Percentiles rank a stretch among this genome's conserved stretches.
Conservation (phyloP, 2,888 invertebrate genomes). For the Pristionchus fissidentatus region DNA sequence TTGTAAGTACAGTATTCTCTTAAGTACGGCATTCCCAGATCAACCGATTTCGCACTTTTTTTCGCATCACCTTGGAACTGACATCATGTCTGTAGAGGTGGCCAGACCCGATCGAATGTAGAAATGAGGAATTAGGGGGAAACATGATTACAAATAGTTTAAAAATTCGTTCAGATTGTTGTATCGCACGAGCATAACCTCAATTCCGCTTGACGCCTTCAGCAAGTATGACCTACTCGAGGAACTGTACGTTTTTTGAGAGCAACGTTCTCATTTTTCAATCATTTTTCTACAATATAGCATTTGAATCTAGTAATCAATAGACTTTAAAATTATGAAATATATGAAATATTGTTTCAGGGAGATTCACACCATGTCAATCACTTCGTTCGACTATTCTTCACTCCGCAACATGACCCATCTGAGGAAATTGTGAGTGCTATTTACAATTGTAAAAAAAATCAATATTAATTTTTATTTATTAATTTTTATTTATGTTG, state of each 20-base stretch:
- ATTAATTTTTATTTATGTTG: neutral
- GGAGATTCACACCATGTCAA: neutral
- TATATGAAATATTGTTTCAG: neutral
- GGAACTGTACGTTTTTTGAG: slow-evolving; percentile 60
- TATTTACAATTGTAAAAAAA: neutral
- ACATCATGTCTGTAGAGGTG: too few species aligned
- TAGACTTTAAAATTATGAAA: too few species aligned
- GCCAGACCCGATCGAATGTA: too few species aligned
- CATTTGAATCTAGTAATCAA: too few species aligned
- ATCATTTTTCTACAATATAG: neutral
- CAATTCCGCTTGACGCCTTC: slow-evolving; percentile 58
- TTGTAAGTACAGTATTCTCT: neutral
- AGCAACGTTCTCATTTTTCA: neutral
- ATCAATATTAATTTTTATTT: neutral
- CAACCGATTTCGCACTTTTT: too few species aligned
- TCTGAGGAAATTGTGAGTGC: neutral
- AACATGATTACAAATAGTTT: neutral
- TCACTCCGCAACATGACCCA: neutral
- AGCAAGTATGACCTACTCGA: slow-evolving; percentile 58
- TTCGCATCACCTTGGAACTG: slow-evolving; percentile 16
- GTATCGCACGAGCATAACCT: slow-evolving; percentile 60
- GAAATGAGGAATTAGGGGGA: neutral
- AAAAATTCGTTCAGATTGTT: slow-evolving; percentile 60
- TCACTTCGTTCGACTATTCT: neutral
- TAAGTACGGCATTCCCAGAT: too few species aligned